Percentiles rank a stretch among this genome's conserved stretches.
These are phyloP conservation scores for Rhodeus uyekii DNA, from an alignment of 2,797 vertebrate species.

Conservation along the genomic window DNA sequence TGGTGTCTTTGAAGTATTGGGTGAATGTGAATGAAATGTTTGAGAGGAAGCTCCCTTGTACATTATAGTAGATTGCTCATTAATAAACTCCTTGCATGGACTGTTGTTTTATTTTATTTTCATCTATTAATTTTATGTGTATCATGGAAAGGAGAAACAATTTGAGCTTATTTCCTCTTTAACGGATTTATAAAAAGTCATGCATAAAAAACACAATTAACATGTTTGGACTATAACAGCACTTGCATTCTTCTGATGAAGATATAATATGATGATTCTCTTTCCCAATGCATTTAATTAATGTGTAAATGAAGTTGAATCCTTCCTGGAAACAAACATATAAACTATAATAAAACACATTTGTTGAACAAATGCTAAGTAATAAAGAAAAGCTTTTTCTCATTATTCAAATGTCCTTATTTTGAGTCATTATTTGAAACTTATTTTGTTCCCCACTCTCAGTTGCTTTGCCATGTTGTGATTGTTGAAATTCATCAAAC, in stretches of 20 bases:
- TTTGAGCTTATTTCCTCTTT: background rate
- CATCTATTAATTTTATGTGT: conserved; percentile 31
- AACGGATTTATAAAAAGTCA: background rate
- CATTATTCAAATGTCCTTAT: background rate
- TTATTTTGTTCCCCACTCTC: background rate
- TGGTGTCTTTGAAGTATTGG: conserved; percentile 69
- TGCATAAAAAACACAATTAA: background rate
- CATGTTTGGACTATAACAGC: background rate
- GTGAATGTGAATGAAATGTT: conserved; percentile 70
- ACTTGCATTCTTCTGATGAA: too few relatives aligned
- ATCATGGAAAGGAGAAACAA: background rate
- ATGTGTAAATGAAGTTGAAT: background rate
- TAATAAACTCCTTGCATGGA: conserved; percentile 85
- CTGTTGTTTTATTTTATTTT: conserved; percentile 48
- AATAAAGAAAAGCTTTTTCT: background rate
- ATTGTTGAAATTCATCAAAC: background rate
- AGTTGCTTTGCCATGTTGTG: background rate
- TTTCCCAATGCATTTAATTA: background rate
- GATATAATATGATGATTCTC: background rate
- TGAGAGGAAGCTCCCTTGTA: conserved; percentile 74
- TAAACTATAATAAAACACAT: conserved; percentile 11
- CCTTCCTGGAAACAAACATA: background rate
- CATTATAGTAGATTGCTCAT: conserved; percentile 76
- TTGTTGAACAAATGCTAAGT: conserved; percentile 11
- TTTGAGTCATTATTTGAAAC: conserved; percentile 5